Percentiles rank a stretch among this genome's conserved stretches.
These are phyloP conservation scores for Atrichornis clamosus DNA, from an alignment of 2,113 vertebrate genomes.

Conservation along the genomic window DNA sequence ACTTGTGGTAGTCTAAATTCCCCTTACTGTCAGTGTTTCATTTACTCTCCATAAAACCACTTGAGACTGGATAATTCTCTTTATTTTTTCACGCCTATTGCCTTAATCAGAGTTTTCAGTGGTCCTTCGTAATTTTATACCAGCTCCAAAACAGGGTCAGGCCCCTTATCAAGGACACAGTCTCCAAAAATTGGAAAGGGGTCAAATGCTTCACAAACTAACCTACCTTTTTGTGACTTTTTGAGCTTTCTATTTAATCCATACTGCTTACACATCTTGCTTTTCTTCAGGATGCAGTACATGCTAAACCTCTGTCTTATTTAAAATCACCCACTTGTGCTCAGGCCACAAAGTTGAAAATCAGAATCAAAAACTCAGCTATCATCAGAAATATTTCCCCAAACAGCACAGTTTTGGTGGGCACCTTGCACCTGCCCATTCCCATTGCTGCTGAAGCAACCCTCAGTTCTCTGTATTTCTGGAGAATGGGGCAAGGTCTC, in stretches of 20 bases:
- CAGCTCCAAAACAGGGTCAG: neutral
- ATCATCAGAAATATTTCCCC: neutral
- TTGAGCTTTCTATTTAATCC: neutral
- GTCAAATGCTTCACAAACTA: neutral
- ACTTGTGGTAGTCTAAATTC: neutral
- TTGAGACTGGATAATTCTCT: neutral
- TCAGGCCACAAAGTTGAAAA: neutral
- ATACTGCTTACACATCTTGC: neutral
- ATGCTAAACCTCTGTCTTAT: neutral
- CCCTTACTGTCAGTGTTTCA: neutral
- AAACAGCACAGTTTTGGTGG: accelerated
- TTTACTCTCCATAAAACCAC: neutral
- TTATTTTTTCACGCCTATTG: neutral
- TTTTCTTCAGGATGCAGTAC: neutral
- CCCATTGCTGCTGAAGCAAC: neutral
- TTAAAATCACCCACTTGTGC: neutral
- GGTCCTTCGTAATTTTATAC: neutral
- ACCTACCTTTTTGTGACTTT: neutral
- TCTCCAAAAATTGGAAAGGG: neutral
- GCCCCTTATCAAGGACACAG: neutral
- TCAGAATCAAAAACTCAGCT: neutral
- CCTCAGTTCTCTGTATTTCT: neutral
- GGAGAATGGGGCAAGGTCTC: neutral
- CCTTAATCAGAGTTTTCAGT: neutral
- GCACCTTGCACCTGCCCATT: neutral